phyloP scores from a whole-genome alignment of 2,797 vertebrate genomes.

The Anguilla obscura region DNA sequence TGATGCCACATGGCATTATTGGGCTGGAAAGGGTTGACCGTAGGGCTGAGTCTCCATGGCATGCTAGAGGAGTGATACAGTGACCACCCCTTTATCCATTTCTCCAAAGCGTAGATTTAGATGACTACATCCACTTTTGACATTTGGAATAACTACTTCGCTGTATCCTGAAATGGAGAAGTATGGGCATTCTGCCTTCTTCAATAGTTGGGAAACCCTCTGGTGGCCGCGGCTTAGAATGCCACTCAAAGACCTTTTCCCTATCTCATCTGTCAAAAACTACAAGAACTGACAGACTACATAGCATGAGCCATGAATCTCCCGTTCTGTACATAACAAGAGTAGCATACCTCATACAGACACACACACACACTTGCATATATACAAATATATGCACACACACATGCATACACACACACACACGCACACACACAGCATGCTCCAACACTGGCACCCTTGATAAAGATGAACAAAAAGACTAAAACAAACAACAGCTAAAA shows the following conservation, averaged over 20 bases:
- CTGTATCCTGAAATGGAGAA: constrained; percentile 13
- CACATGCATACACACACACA: background rate
- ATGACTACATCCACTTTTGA: background rate
- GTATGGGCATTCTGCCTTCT: constrained; percentile 3
- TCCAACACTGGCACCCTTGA: background rate
- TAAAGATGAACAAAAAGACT: background rate
- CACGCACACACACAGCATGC: background rate
- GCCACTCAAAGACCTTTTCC: constrained; percentile 47
- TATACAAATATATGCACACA: background rate
- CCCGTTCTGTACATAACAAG: constrained; percentile 28
- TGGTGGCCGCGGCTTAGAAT: background rate
- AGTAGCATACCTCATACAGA: background rate
- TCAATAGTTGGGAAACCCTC: constrained; percentile 5
- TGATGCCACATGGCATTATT: too few relatives aligned
- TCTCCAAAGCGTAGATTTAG: background rate
- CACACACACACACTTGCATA: background rate
- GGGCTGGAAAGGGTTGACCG: background rate
- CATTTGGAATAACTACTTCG: background rate
- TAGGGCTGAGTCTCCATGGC: background rate
- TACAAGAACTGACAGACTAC: constrained; percentile 59
- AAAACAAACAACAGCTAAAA: too few relatives aligned
- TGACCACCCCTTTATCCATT: background rate
- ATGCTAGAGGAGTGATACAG: background rate
- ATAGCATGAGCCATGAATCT: constrained; percentile 62
- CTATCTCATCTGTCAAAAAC: constrained; percentile 57